A percentile compares a stretch with the other conserved stretches of the same genome.
phyloP scores from a whole-genome alignment of 2,113 vertebrate species.

The Etheostoma cragini region DNA sequence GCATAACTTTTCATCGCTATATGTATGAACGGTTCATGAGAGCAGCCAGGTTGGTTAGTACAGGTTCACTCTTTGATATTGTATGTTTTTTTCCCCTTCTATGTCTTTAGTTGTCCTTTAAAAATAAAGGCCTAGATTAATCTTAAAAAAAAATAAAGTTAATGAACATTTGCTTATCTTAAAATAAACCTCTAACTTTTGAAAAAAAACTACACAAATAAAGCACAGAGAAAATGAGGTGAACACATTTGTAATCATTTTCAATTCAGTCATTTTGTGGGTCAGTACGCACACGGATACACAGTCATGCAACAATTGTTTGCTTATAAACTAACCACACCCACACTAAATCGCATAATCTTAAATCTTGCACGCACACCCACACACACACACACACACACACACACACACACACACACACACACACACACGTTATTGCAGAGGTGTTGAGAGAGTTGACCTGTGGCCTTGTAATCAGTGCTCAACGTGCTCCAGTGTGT shows the following conservation, averaged over 20 bases:
- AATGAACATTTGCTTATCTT: no score
- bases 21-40: no score
- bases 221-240: no score
- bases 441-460: slow-evolving; percentile 82
- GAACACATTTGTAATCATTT: neutral
- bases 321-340: neutral
- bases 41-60: no score
- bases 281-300: neutral
- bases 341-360: slow-evolving; percentile 31
- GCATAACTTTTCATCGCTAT: no score
- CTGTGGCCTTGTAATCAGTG: slow-evolving; percentile 76
- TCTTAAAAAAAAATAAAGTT: no score
- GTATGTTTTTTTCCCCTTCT: no score
- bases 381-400: neutral
- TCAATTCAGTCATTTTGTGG: neutral
- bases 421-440: slow-evolving; percentile 47
- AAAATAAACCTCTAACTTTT: no score
- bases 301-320: neutral
- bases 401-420: slow-evolving; percentile 26
- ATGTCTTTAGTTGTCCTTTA: no score
- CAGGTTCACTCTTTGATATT: no score
- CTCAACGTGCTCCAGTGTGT: slow-evolving; percentile 70
- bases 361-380: slow-evolving; percentile 38
- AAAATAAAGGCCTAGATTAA: no score
- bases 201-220: neutral